phyloP scores from a whole-genome alignment of 1,140 invertebrate genomes.

The Lasioglossum baleicum region DNA sequence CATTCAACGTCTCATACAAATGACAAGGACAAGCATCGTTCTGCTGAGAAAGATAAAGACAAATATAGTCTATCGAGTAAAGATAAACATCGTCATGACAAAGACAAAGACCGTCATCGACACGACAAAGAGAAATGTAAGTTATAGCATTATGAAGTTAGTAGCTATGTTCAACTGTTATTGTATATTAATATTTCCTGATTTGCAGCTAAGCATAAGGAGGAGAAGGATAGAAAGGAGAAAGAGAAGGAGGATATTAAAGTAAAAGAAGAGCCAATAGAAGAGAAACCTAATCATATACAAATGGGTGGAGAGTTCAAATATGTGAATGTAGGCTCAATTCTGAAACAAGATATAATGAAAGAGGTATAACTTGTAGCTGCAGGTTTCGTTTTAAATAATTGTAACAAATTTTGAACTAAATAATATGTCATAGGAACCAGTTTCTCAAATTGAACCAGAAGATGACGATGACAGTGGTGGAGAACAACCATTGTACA shows the following conservation, averaged over 20 bases:
- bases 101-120: conserved; percentile 81
- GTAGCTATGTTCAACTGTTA: background rate
- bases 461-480: conserved; percentile 78
- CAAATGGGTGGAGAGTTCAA: conserved; percentile 39
- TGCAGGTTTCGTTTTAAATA: conserved; percentile 9
- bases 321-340: conserved; percentile 5
- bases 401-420: background rate
- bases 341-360: conserved; percentile 58
- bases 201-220: conserved; percentile 72
- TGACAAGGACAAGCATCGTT: conserved; percentile 81
- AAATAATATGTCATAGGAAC: conserved; percentile 60
- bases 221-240: conserved; percentile 74
- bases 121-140: conserved; percentile 78
- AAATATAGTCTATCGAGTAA: conserved; percentile 79
- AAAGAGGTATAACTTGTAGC: conserved; percentile 67
- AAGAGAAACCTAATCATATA: conserved; percentile 45
- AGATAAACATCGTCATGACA: conserved; percentile 81
- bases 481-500: conserved; percentile 74
- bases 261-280: conserved; percentile 58
- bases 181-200: background rate
- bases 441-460: conserved; percentile 70
- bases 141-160: conserved; percentile 5
- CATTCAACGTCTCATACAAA: conserved; percentile 70
- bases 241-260: conserved; percentile 72
- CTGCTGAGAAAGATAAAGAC: conserved; percentile 79